A percentile compares a stretch with the other conserved stretches of the same genome.
These are phyloP conservation scores for Agrilus mali DNA, from an alignment of 2,888 invertebrate genomes.

Conservation along the genomic window DNA sequence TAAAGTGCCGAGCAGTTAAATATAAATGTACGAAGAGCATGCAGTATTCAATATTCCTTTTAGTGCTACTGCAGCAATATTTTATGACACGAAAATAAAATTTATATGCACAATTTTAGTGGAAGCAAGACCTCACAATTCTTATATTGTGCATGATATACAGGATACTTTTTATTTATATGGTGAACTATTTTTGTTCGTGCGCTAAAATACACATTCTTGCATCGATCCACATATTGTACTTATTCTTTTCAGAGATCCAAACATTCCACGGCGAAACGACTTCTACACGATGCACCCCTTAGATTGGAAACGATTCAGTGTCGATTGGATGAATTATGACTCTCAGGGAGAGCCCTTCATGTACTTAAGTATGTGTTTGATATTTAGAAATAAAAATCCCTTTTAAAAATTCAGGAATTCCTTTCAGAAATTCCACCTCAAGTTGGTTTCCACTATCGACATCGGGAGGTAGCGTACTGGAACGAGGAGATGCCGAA, in stretches of 20 bases:
- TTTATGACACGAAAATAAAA: no score
- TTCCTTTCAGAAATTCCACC: conserved; percentile 59
- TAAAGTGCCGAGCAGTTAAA: no score
- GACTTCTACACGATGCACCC: conserved; percentile 50
- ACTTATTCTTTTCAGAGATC: conserved; percentile 46
- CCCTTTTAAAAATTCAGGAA: not conserved
- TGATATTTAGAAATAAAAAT: not conserved
- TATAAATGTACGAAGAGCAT: no score
- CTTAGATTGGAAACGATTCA: conserved; percentile 50
- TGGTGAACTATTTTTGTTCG: no score
- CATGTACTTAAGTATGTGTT: conserved; percentile 56
- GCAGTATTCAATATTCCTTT: no score
- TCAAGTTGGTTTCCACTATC: conserved; percentile 58
- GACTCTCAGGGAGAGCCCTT: conserved; percentile 62
- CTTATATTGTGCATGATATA: no score
- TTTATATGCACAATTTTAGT: no score
- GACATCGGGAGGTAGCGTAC: conserved; percentile 63
- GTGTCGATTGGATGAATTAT: conserved; percentile 77
- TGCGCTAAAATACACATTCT: no score
- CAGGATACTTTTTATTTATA: no score
- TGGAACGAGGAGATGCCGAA: conserved; percentile 78
- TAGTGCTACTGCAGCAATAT: no score
- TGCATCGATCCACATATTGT: not conserved
- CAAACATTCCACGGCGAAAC: conserved; percentile 57
- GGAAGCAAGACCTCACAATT: no score